These are phyloP conservation scores for Cuniculus paca DNA, from an alignment of 2,797 vertebrate genomes.

Conservation along the genomic window DNA sequence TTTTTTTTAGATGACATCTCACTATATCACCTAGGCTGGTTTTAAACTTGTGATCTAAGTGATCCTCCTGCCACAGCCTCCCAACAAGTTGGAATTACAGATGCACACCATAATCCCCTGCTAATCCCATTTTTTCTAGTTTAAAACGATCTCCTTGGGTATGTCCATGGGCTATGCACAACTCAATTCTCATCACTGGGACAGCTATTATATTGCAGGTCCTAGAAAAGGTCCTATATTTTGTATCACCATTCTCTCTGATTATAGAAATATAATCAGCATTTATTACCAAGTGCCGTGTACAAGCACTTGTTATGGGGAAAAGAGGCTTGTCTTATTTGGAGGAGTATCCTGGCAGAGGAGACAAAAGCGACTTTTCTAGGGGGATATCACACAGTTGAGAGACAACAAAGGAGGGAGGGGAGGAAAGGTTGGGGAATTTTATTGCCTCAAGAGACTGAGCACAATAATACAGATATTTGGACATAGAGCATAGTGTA, in stretches of 20 bases:
- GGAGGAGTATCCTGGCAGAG: not conserved
- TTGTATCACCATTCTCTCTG: not conserved
- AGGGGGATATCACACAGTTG: too few relatives aligned
- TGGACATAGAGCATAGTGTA: not conserved
- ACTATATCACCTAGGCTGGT: not conserved
- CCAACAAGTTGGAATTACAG: not conserved
- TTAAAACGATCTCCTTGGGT: not conserved
- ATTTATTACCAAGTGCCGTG: not conserved
- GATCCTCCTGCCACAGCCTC: not conserved
- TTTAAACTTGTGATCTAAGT: not conserved
- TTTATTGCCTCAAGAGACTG: not conserved
- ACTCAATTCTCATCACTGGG: not conserved
- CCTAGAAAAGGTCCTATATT: not conserved
- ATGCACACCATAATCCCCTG: too few relatives aligned
- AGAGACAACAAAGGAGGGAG: not conserved
- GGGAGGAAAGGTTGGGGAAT: not conserved
- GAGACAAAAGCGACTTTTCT: not conserved
- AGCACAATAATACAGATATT: not conserved
- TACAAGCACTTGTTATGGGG: not conserved
- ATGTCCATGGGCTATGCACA: not conserved
- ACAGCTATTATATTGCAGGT: not conserved
- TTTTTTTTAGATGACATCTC: not conserved
- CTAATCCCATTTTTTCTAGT: not conserved
- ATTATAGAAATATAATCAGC: conserved; percentile 6
- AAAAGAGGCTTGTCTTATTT: not conserved